These are phyloP conservation scores for Amazona finschi DNA, from an alignment of 2,797 vertebrate species.

Conservation along the genomic window DNA sequence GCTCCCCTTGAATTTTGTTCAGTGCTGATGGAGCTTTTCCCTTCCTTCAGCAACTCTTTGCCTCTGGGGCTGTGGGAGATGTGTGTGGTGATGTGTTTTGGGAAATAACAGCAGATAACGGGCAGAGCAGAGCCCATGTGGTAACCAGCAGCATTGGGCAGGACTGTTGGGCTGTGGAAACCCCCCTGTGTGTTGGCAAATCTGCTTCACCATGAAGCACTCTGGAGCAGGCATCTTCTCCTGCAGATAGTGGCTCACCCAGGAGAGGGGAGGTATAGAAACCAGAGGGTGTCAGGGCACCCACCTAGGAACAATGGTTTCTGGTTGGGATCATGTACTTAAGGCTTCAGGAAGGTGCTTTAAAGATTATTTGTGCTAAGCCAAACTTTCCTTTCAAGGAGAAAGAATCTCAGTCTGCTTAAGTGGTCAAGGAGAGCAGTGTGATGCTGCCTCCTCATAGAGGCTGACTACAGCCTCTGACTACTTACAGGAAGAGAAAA, in stretches of 20 bases:
- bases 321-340: not conserved
- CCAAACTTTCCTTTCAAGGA: not conserved
- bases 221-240: not conserved
- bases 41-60: not conserved
- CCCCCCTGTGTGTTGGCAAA: not conserved
- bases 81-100: not conserved
- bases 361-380: not conserved
- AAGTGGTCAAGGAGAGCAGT: not conserved
- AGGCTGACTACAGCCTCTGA: not conserved
- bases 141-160: not conserved
- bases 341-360: not conserved
- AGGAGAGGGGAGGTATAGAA: fast-evolving
- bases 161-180: not conserved
- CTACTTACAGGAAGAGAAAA: not conserved
- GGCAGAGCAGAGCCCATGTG: not conserved
- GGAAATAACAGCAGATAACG: not conserved
- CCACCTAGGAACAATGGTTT: fast-evolving
- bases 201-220: not conserved
- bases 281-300: fast-evolving
- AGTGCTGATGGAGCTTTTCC: not conserved
- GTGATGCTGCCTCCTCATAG: not conserved
- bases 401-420: not conserved
- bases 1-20: not conserved
- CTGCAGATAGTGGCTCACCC: not conserved
- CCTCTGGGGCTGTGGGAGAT: not conserved